Conservation (phyloP, 2,888 invertebrate genomes). For the Acrobasis consociella region DNA sequence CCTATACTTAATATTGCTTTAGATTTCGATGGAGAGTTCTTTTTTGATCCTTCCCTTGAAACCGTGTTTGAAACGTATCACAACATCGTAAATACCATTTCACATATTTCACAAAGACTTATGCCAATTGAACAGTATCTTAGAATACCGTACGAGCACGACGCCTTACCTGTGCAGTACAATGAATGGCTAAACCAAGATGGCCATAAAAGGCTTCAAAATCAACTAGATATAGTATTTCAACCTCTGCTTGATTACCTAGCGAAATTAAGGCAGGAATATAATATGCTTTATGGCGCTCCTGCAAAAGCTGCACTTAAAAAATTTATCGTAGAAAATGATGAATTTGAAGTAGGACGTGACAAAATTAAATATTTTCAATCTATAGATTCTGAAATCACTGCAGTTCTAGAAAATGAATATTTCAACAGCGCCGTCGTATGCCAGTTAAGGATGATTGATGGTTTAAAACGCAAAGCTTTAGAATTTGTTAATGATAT, state of each 20-base stretch:
- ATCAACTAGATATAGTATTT: constrained; percentile 79
- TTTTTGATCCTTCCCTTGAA: constrained; percentile 83
- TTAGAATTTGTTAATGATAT: constrained; percentile 83
- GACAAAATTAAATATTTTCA: constrained; percentile 84
- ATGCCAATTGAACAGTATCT: constrained; percentile 82
- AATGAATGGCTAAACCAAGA: constrained; percentile 81
- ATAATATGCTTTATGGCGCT: constrained; percentile 80
- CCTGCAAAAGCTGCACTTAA: constrained; percentile 71
- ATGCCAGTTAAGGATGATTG: constrained; percentile 84
- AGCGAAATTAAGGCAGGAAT: constrained; percentile 76
- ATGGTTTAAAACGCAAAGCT: constrained; percentile 83
- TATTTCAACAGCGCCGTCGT: constrained; percentile 86
- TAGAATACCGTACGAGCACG: constrained; percentile 62
- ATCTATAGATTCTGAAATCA: constrained; percentile 82
- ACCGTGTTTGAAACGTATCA: constrained; percentile 82
- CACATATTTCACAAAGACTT: constrained; percentile 81
- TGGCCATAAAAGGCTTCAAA: constrained; percentile 76
- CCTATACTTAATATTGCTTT: constrained; percentile 85
- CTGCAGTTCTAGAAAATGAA: constrained; percentile 85
- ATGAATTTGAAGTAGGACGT: constrained; percentile 83
- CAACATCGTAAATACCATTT: constrained; percentile 81
- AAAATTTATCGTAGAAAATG: constrained; percentile 73
- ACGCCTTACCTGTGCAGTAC: constrained; percentile 81
- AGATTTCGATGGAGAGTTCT: constrained; percentile 78
- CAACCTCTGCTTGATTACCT: constrained; percentile 82